phyloP scores from a whole-genome alignment of 2,113 vertebrate species.

The Blennius ocellaris region DNA sequence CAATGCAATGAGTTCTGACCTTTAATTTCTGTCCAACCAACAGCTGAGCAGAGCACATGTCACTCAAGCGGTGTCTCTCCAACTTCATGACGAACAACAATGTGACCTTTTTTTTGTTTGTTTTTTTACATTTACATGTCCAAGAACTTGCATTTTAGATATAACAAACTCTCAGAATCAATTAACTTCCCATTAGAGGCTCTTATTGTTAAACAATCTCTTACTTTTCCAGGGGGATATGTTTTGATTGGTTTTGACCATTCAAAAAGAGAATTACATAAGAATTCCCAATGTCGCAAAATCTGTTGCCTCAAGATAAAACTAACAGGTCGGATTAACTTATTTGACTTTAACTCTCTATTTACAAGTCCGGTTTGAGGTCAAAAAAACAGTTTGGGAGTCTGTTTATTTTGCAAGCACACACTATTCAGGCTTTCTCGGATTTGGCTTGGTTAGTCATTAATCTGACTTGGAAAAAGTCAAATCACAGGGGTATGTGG shows the following conservation, averaged over 20 bases:
- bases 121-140: constrained; percentile 51
- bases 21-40: constrained; percentile 21
- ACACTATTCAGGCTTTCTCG: background rate
- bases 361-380: constrained; percentile 54
- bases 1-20: constrained; percentile 8
- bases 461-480: background rate
- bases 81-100: constrained; percentile 53
- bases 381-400: constrained; percentile 43
- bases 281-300: background rate
- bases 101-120: constrained; percentile 10
- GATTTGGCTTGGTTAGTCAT: background rate
- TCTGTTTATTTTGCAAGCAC: constrained; percentile 51
- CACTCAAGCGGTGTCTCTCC: constrained; percentile 35
- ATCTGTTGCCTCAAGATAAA: background rate
- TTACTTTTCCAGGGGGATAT: background rate
- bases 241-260: background rate
- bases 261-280: no score
- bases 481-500: background rate
- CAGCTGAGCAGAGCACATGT: constrained; percentile 50
- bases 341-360: constrained; percentile 41
- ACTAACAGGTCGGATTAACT: constrained; percentile 8
- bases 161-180: constrained; percentile 42
- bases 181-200: background rate
- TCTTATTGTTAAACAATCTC: background rate
- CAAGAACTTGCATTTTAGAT: background rate